Evolutionary conservation across 2,888 invertebrate species (phyloP).

Genomic region (Agrotis ipsilon): DNA sequence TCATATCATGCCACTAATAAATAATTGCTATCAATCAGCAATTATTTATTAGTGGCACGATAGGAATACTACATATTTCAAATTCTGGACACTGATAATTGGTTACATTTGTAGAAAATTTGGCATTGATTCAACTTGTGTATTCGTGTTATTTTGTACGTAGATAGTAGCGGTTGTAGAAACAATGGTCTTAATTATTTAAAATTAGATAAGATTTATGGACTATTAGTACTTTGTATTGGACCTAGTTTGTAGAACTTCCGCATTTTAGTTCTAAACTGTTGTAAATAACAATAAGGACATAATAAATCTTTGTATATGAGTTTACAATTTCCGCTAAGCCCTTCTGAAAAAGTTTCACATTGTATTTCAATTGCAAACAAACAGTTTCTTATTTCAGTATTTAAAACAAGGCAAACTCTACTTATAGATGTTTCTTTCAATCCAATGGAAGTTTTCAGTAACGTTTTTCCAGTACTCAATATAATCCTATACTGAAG

Average conservation of each 20-base stretch:
- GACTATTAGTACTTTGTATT: slow-evolving; percentile 32
- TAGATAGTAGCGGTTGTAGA: slow-evolving; percentile 20
- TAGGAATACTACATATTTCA: slow-evolving; percentile 39
- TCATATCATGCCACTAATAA: too few species aligned
- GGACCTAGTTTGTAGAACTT: slow-evolving; percentile 18
- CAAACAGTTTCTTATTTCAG: neutral
- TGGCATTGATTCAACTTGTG: slow-evolving; percentile 57
- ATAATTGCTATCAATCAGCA: slow-evolving; percentile 1
- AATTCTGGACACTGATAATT: slow-evolving; percentile 52
- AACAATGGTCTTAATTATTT: slow-evolving; percentile 37
- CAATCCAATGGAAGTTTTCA: neutral
- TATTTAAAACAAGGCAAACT: neutral
- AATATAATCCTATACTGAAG: too few species aligned
- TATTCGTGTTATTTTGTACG: slow-evolving; percentile 26
- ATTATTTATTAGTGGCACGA: slow-evolving; percentile 50
- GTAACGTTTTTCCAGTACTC: too few species aligned
- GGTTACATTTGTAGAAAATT: slow-evolving; percentile 53
- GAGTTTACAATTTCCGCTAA: neutral
- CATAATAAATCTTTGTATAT: neutral
- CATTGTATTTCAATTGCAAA: neutral
- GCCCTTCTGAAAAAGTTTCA: neutral
- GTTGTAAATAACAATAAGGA: neutral
- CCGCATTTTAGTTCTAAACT: neutral
- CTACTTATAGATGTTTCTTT: neutral
- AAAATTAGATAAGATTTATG: slow-evolving; percentile 40